Evolutionary conservation across 2,797 vertebrate species (phyloP).

Genomic region (Chloroceryle inda): DNA sequence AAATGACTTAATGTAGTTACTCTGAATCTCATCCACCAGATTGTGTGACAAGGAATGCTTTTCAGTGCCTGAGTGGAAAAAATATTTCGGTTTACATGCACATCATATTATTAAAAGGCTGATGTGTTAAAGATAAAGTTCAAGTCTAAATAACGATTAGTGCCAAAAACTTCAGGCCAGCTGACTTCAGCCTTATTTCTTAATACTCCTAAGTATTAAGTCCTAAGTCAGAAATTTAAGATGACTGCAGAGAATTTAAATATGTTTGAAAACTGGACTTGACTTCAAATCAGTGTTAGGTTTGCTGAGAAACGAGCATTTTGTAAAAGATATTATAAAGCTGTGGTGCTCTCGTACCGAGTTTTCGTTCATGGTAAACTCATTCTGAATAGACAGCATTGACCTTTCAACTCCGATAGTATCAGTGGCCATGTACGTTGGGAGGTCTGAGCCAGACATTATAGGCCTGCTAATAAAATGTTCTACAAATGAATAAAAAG

Average conservation of each 20-base stretch:
- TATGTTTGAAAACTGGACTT: constrained; percentile 10
- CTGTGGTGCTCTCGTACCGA: not conserved
- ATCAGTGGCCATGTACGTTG: rapidly evolving
- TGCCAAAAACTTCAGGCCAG: constrained; percentile 33
- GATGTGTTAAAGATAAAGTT: constrained; percentile 41
- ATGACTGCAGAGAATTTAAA: constrained; percentile 51
- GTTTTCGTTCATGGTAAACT: not conserved
- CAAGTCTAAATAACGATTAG: constrained; percentile 38
- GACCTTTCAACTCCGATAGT: constrained; percentile 9
- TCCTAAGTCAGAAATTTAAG: constrained; percentile 50
- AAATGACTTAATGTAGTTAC: constrained; percentile 60
- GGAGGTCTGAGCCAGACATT: constrained; percentile 6
- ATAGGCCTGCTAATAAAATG: not conserved
- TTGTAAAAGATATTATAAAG: constrained; percentile 18
- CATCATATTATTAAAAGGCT: constrained; percentile 37
- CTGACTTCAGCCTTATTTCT: not conserved
- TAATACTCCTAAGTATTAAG: not conserved
- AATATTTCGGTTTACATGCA: not conserved
- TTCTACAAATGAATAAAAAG: constrained; percentile 38
- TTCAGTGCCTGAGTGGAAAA: constrained; percentile 29
- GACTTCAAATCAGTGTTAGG: constrained; percentile 6
- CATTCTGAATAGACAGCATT: not conserved
- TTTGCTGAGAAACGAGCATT: constrained; percentile 17
- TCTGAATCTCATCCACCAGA: constrained; percentile 17
- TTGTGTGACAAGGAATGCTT: constrained; percentile 30